Conservation (phyloP, 2,113 vertebrate genomes). For the Gymnocephalus cernua region DNA sequence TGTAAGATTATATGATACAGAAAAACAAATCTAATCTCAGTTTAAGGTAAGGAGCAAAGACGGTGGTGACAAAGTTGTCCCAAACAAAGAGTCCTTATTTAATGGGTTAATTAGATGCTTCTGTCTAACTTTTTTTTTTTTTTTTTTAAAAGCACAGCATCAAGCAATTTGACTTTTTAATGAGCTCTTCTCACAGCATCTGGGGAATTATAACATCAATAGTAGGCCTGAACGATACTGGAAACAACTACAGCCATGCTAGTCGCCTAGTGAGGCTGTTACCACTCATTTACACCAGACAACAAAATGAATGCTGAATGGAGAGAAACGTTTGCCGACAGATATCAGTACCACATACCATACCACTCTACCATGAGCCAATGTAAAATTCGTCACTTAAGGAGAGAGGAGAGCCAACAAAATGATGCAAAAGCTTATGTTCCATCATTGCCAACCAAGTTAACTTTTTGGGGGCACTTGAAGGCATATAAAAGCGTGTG, state of each 20-base stretch:
- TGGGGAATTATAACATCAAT: constrained; percentile 9
- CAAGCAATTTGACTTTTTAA: constrained; percentile 24
- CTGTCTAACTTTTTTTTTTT: constrained; percentile 6
- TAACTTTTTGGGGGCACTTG: neutral
- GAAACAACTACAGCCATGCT: constrained; percentile 25
- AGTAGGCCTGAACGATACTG: constrained; percentile 3
- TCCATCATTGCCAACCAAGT: neutral
- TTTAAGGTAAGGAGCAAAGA: neutral
- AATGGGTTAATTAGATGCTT: constrained; percentile 14
- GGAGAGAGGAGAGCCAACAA: neutral
- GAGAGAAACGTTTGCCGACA: neutral
- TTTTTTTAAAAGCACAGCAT: constrained; percentile 15
- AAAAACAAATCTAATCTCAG: neutral
- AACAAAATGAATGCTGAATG: constrained; percentile 13
- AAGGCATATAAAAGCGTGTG: neutral
- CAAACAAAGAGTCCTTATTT: neutral
- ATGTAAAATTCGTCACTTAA: neutral
- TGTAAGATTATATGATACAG: neutral
- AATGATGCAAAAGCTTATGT: neutral
- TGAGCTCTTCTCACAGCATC: constrained; percentile 31
- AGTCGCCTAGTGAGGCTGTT: neutral
- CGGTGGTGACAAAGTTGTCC: neutral
- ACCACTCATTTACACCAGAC: constrained; percentile 11
- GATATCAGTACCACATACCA: neutral
- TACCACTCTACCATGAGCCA: neutral